Percentiles rank a stretch among this genome's conserved stretches.
These are phyloP conservation scores for Callyntrura guangdongensis DNA, from an alignment of 2,888 invertebrate species.

Conservation along the genomic window DNA sequence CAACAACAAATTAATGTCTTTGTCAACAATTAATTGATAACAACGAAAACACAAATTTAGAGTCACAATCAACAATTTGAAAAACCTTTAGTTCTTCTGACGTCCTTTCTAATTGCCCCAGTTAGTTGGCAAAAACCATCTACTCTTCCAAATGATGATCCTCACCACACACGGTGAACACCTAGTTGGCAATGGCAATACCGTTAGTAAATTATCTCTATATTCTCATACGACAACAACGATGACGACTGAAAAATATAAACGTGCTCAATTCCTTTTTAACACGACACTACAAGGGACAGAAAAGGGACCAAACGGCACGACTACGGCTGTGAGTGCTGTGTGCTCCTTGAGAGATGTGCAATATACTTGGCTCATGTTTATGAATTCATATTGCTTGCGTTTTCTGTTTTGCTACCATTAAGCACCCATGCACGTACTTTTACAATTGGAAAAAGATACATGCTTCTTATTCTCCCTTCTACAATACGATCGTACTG, in stretches of 20 bases:
- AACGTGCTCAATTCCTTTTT: slow-evolving; percentile 48
- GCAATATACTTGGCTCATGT: not conserved
- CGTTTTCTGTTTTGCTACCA: not conserved
- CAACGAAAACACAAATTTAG: not conserved
- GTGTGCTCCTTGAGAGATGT: slow-evolving; percentile 1
- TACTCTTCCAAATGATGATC: slow-evolving; percentile 23
- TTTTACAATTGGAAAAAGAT: slow-evolving; percentile 9
- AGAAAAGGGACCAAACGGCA: slow-evolving; percentile 35
- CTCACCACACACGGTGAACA: not conserved
- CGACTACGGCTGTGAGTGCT: slow-evolving; percentile 31
- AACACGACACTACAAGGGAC: slow-evolving; percentile 2
- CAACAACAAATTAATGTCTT: not conserved
- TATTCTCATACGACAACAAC: not conserved
- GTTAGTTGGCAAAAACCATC: not conserved
- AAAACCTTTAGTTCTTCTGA: not conserved
- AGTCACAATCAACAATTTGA: not conserved
- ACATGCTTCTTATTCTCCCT: slow-evolving; percentile 3
- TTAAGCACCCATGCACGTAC: not conserved
- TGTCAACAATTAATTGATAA: too few species aligned
- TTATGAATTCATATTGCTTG: not conserved
- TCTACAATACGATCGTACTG: not conserved
- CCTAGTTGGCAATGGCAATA: slow-evolving; percentile 49
- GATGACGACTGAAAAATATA: slow-evolving; percentile 56
- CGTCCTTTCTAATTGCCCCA: slow-evolving; percentile 1
- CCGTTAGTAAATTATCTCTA: slow-evolving; percentile 48